Evolutionary conservation across 1,140 invertebrate genomes (phyloP).

Genomic region (Phocides pigmalion): DNA sequence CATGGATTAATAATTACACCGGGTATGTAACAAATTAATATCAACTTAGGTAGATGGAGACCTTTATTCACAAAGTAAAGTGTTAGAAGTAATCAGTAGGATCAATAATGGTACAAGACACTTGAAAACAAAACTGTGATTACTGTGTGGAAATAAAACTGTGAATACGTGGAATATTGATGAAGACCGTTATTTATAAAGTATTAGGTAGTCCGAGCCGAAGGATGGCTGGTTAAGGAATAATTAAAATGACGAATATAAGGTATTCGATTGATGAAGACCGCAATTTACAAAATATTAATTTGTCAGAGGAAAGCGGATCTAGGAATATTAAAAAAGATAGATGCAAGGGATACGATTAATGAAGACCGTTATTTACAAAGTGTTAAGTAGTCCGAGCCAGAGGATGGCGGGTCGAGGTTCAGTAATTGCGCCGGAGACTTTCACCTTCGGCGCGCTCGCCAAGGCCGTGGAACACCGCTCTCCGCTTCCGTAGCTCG

Average conservation of each 20-base stretch:
- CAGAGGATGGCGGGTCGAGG: constrained; percentile 50
- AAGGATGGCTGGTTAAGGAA: constrained; percentile 48
- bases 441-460: constrained; percentile 77
- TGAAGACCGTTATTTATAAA: constrained; percentile 1
- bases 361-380: constrained; percentile 15
- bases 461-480: constrained; percentile 66
- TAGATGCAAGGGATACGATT: neutral
- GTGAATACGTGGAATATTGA: too few relatives aligned
- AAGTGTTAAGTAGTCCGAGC: constrained; percentile 50
- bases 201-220: constrained; percentile 50
- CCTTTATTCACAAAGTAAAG: too few relatives aligned
- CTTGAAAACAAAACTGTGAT: too few relatives aligned
- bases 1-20: too few relatives aligned
- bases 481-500: constrained; percentile 66
- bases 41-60: too few relatives aligned
- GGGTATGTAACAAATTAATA: too few relatives aligned
- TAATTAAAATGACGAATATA: too few relatives aligned
- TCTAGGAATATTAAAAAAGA: neutral
- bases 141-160: too few relatives aligned
- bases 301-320: neutral
- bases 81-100: too few relatives aligned
- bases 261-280: too few relatives aligned
- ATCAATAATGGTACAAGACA: too few relatives aligned
- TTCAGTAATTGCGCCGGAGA: constrained; percentile 75
- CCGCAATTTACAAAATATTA: neutral